Evolutionary conservation across 1,140 invertebrate genomes (phyloP), one percentile per base, ranked within the genome.

Genomic region (Pseudomyrmex dendroicus): DNA sequence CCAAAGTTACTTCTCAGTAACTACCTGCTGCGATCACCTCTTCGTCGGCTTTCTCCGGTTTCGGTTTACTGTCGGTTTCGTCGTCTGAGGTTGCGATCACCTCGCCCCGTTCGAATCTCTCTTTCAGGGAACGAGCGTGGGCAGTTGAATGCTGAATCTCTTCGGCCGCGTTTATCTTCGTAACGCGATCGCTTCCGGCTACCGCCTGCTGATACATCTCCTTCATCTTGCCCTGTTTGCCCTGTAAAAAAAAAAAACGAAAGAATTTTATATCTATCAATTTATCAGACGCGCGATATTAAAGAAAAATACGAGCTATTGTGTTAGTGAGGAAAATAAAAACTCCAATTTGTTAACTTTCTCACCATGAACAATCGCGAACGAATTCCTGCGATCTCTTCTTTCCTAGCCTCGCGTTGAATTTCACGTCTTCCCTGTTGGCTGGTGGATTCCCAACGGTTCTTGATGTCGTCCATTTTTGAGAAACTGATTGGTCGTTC

Each of bases 171-270:
- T 95, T 96, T 83, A 95, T 95, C 91, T 95, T 96, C 93, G 90
- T 89, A 84, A 94, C 86, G 48, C 92, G 95, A 90, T 97, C 96
- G 74, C 96, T 97, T 89, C 98, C 97, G 84, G 97, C 96, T 0
- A 98, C 97, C 5, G 97, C 98, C 90, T 98, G 97, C 91, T 98
- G 97, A 92, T 98, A 98, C 95, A 98, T 96, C 92, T 98, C 97
- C 90, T 98, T 98, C 94, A 98, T 97, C 89, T 97, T 97, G 0
- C 97, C 97, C 94, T 98, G 97, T 92, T 98, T 98, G 10, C 97
- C 97, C 97, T 97, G 92, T 10, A 94, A 92, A 77, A 25, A 0
- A 83, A 15, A 7, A 54, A 4, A 7, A 59, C 20, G 57, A 15
- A 77, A 15, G 64, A 44, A 77, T 77, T 35, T 35, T 35, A 35